Evolutionary conservation across 2,888 invertebrate genomes (phyloP).

Genomic region (Chromoteleia sp.): DNA sequence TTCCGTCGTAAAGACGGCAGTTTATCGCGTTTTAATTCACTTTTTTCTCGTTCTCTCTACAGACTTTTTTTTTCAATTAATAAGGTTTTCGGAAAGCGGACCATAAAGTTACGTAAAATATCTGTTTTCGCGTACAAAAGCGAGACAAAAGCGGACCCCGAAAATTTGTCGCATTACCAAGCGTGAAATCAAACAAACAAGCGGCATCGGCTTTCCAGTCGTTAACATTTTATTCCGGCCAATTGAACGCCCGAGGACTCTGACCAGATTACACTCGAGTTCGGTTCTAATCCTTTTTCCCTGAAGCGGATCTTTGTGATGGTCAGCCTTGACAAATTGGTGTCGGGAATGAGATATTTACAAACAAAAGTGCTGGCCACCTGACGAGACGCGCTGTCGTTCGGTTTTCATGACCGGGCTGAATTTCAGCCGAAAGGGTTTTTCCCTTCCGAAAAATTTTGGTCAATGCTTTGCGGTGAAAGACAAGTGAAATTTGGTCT

Average conservation of each 20-base stretch:
- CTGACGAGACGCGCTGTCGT: conserved; percentile 3
- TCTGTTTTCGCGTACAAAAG: neutral
- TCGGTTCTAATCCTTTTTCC: conserved; percentile 44
- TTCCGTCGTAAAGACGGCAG: conserved; percentile 33
- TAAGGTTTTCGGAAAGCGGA: neutral
- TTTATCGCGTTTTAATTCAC: conserved; percentile 20
- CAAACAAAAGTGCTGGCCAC: conserved; percentile 41
- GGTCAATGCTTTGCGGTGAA: neutral
- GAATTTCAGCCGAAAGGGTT: neutral
- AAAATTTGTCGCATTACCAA: conserved; percentile 41
- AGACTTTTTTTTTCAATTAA: conserved; percentile 2
- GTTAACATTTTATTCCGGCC: conserved; percentile 33
- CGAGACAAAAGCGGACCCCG: neutral
- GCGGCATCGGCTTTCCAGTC: conserved; percentile 20
- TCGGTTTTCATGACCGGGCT: neutral
- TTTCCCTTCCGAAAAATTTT: neutral
- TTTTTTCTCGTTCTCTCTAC: neutral
- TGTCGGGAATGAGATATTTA: conserved; percentile 26
- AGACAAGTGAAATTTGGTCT: neutral
- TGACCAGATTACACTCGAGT: conserved; percentile 20
- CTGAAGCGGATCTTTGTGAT: conserved; percentile 3
- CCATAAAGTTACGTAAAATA: conserved; percentile 30
- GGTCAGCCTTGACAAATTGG: conserved; percentile 52
- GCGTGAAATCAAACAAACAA: conserved; percentile 48
- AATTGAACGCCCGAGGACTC: conserved; percentile 21